A percentile compares a stretch with the other conserved stretches of the same genome.
Evolutionary conservation across 2,113 vertebrate species (phyloP).

Genomic region (Strix uralensis): DNA sequence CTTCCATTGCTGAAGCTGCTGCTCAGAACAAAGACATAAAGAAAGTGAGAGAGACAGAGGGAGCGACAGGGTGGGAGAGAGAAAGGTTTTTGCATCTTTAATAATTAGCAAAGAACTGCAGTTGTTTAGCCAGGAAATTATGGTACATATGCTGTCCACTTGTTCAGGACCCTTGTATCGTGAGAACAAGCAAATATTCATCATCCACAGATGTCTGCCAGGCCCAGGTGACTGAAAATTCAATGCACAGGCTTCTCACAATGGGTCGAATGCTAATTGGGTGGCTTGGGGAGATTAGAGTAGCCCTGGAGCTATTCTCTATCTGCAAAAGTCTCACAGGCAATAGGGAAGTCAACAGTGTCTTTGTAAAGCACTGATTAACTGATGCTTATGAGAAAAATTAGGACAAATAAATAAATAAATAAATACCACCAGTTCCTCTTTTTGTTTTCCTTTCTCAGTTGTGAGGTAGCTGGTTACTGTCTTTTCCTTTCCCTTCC

Average conservation of each 20-base stretch:
- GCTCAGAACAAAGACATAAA: constrained; percentile 51
- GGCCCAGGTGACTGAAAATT: constrained; percentile 78
- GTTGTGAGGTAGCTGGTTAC: not conserved
- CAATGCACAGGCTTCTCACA: constrained; percentile 64
- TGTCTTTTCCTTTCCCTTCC: not conserved
- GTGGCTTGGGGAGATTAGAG: constrained; percentile 71
- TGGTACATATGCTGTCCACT: constrained; percentile 59
- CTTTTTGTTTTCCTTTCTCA: not conserved
- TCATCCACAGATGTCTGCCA: constrained; percentile 78
- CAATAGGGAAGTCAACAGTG: constrained; percentile 42
- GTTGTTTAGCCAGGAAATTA: constrained; percentile 43
- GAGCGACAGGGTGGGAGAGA: not conserved
- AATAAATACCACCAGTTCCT: not conserved
- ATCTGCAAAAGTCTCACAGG: constrained; percentile 60
- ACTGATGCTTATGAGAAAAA: constrained; percentile 38
- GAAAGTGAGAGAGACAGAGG: not conserved
- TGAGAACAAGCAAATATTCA: constrained; percentile 79
- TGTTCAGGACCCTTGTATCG: constrained; percentile 62
- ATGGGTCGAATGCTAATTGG: constrained; percentile 75
- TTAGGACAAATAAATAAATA: not conserved
- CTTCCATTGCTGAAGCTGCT: constrained; percentile 27
- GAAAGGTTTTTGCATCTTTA: constrained; percentile 23
- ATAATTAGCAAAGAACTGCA: constrained; percentile 47
- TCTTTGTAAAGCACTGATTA: constrained; percentile 27
- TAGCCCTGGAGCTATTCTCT: constrained; percentile 71